Evolutionary conservation across 2,888 invertebrate species (phyloP), one percentile per base, ranked within the genome.

Genomic region (Scelioninae gen. 1): DNA sequence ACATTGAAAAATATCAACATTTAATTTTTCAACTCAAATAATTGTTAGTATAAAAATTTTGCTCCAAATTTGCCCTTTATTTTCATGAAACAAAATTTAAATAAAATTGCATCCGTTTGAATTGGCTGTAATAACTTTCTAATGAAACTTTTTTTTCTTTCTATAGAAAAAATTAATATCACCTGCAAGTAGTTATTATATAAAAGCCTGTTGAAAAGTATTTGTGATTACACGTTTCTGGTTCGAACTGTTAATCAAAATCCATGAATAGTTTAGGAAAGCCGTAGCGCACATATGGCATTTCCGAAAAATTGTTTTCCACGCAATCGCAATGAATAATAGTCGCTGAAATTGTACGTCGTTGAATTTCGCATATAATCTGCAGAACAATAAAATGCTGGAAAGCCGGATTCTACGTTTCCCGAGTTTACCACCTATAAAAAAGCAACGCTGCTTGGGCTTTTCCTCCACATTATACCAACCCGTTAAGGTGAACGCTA

Each of bases 401-500:
- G 43, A 72, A 80, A 68, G 32, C 49, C 47, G 69, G 62, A 75
- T 69, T 75, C 72, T 55, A 45, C 62, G 51, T 74, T 75, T 75
- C 13, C 13, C 45, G 40, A 49, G 56, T 75, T 75, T 75, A 80
- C 56, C 62, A 55, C 62, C 62, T 55, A 80, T 80, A 69, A 75
- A 80, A 80, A 69, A 47, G 62, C 40, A 47, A n/a, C 56, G 62
- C 55, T 55, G 53, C 55, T 53, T 55, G 34, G 43, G 56, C n/a
- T 72, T 63, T 63, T 74, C 49, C 63, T 72, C 43, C 23, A 55
- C 74, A 63, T 75, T 81, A 75, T 75, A 34, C 60, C 58, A 23
- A 69, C 47, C 75, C 63, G 56, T 81, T 81, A 75, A 81, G 53
- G 75, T 40, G 69, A 69, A 65, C 43, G 51, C 69, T 74, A 69